These are phyloP conservation scores for Drosophila formosana DNA, from an alignment of 2,888 invertebrate species.

Conservation along the genomic window DNA sequence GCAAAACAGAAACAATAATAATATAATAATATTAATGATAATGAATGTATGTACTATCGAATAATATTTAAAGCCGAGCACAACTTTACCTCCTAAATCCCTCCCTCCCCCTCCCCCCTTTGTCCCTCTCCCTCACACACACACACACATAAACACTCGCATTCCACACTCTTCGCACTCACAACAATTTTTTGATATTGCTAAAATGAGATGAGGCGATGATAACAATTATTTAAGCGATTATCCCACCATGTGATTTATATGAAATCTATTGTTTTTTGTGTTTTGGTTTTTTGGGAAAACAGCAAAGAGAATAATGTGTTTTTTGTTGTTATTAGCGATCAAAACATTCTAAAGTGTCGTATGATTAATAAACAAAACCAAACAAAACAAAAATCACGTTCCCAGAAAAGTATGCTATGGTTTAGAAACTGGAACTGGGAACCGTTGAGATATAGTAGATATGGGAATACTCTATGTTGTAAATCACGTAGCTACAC, in stretches of 20 bases:
- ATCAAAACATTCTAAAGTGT: constrained; percentile 26
- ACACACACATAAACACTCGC: constrained; percentile 6
- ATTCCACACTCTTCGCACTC: constrained; percentile 21
- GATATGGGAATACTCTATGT: constrained; percentile 48
- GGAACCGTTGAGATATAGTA: constrained; percentile 10
- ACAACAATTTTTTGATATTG: constrained; percentile 26
- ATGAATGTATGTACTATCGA: constrained; percentile 32
- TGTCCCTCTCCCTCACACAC: constrained; percentile 9
- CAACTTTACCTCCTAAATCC: constrained; percentile 10
- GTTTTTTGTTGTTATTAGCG: constrained; percentile 14
- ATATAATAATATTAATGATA: background rate
- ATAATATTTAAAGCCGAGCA: constrained; percentile 43
- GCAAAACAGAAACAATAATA: constrained; percentile 16
- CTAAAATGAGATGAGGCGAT: constrained; percentile 21
- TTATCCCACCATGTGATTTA: constrained; percentile 80
- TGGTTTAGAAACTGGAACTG: constrained; percentile 2
- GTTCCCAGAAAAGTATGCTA: constrained; percentile 12
- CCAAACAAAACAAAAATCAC: background rate
- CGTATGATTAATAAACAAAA: constrained; percentile 3
- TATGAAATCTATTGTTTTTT: constrained; percentile 47
- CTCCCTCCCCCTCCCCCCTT: background rate
- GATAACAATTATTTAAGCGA: constrained; percentile 69
- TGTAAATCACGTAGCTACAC: constrained; percentile 55
- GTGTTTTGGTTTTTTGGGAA: constrained; percentile 33
- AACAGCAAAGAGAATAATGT: constrained; percentile 14